Evolutionary conservation across 2,888 invertebrate species (phyloP), one percentile per base, ranked within the genome.

Genomic region (Coelopa pilipes): DNA sequence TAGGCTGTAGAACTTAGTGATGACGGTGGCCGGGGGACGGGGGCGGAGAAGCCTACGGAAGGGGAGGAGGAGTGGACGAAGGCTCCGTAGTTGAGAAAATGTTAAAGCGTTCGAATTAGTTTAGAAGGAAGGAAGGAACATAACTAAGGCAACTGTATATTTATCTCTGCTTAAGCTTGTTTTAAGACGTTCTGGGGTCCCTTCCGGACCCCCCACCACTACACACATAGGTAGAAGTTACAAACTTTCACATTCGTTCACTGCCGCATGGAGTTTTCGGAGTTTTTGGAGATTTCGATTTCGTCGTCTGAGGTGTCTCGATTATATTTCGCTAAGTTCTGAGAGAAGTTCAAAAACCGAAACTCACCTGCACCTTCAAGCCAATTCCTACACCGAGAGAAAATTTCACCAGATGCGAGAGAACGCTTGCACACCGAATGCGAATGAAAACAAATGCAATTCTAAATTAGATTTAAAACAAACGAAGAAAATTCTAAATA

Each of bases 211-310:
- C 34, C 34, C 7, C 34, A 62, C 13, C 24, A 62, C 62, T 34
- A 59, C 57, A 24, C 57, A 21, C 24, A 12, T 59, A 59, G 24
- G 21, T 59, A 59, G 24, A 63, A 46, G 46, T 53, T 24, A 34
- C 9, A 59, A 59, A 57, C 57, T 69, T 69, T 11, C 49, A 69
- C 69, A 69, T 69, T 69, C 69, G 59, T 17, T 57, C 57, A 45
- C 69, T 34, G 13, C 46, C 1, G 7, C 34, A 34, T 34, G 34
- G 46, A 63, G 45, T 34, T 34, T 34, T 34, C 34, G 34, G n/a
- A n/a, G n/a, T n/a, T n/a, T n/a, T n/a, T n/a, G n/a, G n/a, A n/a
- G n/a, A n/a, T n/a, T n/a, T 34, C 34, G 34, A 34, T 34, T 34
- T 34, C 34, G 34, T 34, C 34, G 34, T 34, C 34, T 34, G 34